These are phyloP conservation scores for Morinoia aosen DNA, from an alignment of 2,888 invertebrate species.

Conservation along the genomic window DNA sequence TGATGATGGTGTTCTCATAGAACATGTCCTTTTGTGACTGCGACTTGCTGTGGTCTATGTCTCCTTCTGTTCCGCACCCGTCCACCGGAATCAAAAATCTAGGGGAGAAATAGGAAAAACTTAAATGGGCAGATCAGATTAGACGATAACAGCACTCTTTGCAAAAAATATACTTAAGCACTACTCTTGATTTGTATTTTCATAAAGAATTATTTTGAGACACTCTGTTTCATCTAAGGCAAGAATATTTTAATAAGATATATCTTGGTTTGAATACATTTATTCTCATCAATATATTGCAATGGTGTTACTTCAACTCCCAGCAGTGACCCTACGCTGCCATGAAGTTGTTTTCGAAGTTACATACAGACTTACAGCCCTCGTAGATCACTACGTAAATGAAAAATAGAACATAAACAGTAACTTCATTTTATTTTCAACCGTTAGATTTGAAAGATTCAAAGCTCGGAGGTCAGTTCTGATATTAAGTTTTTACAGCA, in stretches of 20 bases:
- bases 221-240: neutral
- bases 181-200: neutral
- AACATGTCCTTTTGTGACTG: conserved; percentile 56
- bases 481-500: neutral
- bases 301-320: neutral
- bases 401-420: too few relatives aligned
- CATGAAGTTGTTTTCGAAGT: too few relatives aligned
- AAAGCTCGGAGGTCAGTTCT: too few relatives aligned
- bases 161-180: neutral
- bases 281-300: too few relatives aligned
- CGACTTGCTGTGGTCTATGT: conserved; percentile 49
- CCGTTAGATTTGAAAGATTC: too few relatives aligned
- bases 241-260: too few relatives aligned
- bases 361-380: too few relatives aligned
- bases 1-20: conserved; percentile 64
- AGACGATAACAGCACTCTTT: neutral
- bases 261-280: too few relatives aligned
- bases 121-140: neutral
- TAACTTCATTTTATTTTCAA: too few relatives aligned
- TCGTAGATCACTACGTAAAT: too few relatives aligned
- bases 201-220: neutral
- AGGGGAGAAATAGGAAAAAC: neutral
- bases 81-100: conserved; percentile 67
- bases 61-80: conserved; percentile 66
- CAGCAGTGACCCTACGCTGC: neutral